Conservation (phyloP, 92 coral and sea anemone genomes). For the Heteractis magnifica region DNA sequence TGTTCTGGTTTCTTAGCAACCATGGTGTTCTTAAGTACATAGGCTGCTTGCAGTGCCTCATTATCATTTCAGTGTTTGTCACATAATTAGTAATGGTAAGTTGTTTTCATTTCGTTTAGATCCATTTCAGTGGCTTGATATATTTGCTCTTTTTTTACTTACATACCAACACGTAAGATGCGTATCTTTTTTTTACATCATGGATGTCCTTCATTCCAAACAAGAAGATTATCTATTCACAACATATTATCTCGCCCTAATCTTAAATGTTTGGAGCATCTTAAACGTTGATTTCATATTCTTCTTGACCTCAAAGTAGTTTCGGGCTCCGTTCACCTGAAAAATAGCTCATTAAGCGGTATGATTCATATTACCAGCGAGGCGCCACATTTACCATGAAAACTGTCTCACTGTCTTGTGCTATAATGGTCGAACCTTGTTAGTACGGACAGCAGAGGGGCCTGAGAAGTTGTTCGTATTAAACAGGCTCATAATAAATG, state of each 20-base stretch:
- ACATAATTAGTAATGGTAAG: too few species aligned
- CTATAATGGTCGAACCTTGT: too few species aligned
- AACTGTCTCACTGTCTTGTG: neutral
- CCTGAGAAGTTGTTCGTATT: too few species aligned
- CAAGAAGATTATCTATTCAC: neutral
- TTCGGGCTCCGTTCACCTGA: neutral
- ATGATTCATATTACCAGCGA: neutral
- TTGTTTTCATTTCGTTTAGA: too few species aligned
- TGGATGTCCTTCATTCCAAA: neutral
- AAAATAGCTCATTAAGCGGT: neutral
- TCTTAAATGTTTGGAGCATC: neutral
- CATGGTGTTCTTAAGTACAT: too few species aligned
- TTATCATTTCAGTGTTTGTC: too few species aligned
- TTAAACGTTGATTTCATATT: neutral
- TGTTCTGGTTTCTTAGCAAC: too few species aligned
- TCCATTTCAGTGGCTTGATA: neutral
- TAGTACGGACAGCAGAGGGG: too few species aligned
- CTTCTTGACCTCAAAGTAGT: constrained; percentile 8
- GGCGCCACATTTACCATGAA: neutral
- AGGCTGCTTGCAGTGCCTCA: too few species aligned
- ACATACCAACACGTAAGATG: neutral
- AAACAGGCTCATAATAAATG: too few species aligned
- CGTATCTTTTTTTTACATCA: neutral
- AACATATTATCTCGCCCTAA: neutral
- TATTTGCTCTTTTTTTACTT: neutral